Percentiles rank a stretch among this genome's conserved stretches.
Conservation (phyloP, 2,888 invertebrate species). For the Blera fallax region DNA sequence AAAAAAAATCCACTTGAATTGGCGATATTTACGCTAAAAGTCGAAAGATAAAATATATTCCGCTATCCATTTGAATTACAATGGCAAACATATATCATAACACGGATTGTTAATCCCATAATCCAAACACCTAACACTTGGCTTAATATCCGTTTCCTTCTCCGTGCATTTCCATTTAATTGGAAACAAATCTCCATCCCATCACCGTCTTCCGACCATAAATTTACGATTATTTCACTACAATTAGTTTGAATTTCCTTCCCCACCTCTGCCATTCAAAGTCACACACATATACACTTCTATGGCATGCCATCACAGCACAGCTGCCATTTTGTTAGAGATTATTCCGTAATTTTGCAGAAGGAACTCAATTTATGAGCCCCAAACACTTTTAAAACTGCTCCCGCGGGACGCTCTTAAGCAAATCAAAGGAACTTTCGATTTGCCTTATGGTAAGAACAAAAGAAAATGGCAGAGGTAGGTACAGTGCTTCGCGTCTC, state of each 20-base stretch:
- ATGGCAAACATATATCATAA: constrained; percentile 38
- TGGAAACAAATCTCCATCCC: constrained; percentile 71
- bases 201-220: constrained; percentile 65
- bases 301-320: constrained; percentile 22
- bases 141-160: constrained; percentile 64
- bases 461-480: constrained; percentile 33
- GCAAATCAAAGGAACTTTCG: constrained; percentile 68
- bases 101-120: constrained; percentile 66
- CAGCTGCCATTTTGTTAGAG: constrained; percentile 63
- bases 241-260: constrained; percentile 69
- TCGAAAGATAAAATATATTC: constrained; percentile 6
- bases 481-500: neutral
- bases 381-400: constrained; percentile 69
- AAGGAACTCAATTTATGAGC: constrained; percentile 68
- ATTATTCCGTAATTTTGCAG: constrained; percentile 64
- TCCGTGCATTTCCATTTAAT: constrained; percentile 63
- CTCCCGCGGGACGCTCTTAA: constrained; percentile 70
- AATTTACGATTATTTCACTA: constrained; percentile 72
- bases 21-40: neutral
- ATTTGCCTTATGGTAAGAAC: constrained; percentile 33
- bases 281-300: neutral
- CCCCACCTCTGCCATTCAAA: neutral
- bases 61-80: constrained; percentile 24
- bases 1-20: neutral
- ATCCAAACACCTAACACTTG: constrained; percentile 62